Evolutionary conservation across 2,888 invertebrate genomes (phyloP).

Genomic region (Tetheella fluctuosa): DNA sequence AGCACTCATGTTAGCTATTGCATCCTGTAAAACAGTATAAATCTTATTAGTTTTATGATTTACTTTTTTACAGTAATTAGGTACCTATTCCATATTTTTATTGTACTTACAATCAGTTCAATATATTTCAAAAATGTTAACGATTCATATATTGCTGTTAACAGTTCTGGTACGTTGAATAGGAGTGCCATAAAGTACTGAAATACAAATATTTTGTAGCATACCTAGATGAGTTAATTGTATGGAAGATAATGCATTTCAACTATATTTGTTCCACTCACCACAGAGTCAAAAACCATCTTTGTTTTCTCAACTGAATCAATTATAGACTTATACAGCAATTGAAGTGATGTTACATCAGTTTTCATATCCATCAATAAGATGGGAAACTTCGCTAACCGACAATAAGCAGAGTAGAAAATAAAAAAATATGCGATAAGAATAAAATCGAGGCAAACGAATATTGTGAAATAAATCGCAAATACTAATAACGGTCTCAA

Average conservation of each 20-base stretch:
- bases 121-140: constrained; percentile 13
- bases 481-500: constrained; percentile 1
- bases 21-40: constrained; percentile 4
- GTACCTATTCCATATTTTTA: not conserved
- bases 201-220: constrained; percentile 14
- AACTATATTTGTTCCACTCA: constrained; percentile 15
- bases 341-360: constrained; percentile 15
- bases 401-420: constrained; percentile 22
- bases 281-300: constrained; percentile 18
- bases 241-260: too few species aligned
- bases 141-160: constrained; percentile 15
- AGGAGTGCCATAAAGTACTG: constrained; percentile 25
- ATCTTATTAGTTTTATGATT: too few species aligned
- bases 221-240: constrained; percentile 8
- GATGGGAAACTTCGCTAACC: constrained; percentile 17
- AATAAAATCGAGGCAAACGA: constrained; percentile 20
- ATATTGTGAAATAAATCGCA: constrained; percentile 12
- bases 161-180: constrained; percentile 20
- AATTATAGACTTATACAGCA: constrained; percentile 22
- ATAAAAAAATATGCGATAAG: constrained; percentile 21
- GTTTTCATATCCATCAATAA: constrained; percentile 12
- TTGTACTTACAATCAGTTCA: not conserved
- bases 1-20: not conserved
- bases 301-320: constrained; percentile 20
- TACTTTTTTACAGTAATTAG: too few species aligned